Evolutionary conservation across 1,140 invertebrate species (phyloP).

Genomic region (Hylaeus volcanicus): DNA sequence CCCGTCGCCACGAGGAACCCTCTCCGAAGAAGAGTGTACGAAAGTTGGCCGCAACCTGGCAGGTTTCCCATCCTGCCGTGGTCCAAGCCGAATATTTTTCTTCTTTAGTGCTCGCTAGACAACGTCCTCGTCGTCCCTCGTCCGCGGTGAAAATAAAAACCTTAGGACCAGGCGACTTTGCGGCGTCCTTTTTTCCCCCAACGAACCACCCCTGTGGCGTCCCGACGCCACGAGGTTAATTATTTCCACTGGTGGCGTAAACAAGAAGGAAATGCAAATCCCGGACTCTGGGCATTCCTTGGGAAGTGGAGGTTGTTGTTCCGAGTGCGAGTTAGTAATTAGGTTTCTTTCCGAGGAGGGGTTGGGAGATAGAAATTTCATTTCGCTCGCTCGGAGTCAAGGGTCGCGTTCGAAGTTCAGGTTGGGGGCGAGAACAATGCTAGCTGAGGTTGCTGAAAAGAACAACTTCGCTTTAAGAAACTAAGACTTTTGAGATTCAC

Average conservation of each 20-base stretch:
- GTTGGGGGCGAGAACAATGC: no score
- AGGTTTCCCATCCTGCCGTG: conserved; percentile 45
- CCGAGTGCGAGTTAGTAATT: conserved; percentile 33
- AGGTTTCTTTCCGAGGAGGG: conserved; percentile 17
- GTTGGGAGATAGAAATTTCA: conserved; percentile 10
- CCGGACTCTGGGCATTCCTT: background rate
- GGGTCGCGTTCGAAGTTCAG: no score
- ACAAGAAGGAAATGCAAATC: conserved; percentile 34
- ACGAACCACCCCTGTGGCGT: background rate
- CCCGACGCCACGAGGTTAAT: conserved; percentile 41
- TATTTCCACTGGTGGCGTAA: conserved; percentile 49
- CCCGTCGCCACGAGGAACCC: conserved; percentile 7
- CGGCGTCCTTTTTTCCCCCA: conserved; percentile 1
- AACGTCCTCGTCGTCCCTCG: background rate
- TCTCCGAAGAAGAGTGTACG: conserved; percentile 33
- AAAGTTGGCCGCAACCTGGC: conserved; percentile 59
- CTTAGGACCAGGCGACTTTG: background rate
- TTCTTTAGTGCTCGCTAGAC: conserved; percentile 16
- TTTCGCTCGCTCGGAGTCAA: no score
- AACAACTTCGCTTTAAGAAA: no score
- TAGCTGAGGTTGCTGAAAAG: no score
- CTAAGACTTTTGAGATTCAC: no score
- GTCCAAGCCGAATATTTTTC: conserved; percentile 49
- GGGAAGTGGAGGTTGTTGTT: conserved; percentile 12
- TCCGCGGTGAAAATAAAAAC: conserved; percentile 23